Conservation (phyloP, 2,888 invertebrate genomes). For the Ecliptopera silaceata region DNA sequence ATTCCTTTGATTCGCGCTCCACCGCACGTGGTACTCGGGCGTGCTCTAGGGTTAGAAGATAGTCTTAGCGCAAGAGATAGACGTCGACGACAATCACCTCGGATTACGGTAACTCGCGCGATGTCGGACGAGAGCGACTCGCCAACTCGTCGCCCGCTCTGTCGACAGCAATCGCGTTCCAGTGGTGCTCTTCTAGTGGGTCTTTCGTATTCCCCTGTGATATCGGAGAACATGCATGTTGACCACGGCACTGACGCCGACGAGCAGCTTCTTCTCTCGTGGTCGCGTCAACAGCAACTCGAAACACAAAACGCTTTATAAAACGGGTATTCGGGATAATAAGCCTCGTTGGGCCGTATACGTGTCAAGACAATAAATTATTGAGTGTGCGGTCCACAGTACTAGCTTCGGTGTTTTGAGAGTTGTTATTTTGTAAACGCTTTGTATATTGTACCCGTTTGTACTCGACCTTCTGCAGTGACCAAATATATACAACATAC, state of each 20-base stretch:
- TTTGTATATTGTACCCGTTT: slow-evolving; percentile 58
- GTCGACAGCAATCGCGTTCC: slow-evolving; percentile 76
- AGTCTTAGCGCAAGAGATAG: slow-evolving; percentile 56
- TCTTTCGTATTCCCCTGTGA: slow-evolving; percentile 75
- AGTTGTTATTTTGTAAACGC: slow-evolving; percentile 62
- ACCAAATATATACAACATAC: slow-evolving; percentile 74
- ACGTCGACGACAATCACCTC: slow-evolving; percentile 83
- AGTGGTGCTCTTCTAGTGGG: slow-evolving; percentile 76
- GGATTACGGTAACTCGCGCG: slow-evolving; percentile 88
- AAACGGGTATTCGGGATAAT: slow-evolving; percentile 64
- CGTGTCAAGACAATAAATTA: slow-evolving; percentile 68
- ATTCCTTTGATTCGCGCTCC: slow-evolving; percentile 79
- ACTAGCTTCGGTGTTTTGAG: slow-evolving; percentile 62
- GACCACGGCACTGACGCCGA: slow-evolving; percentile 70
- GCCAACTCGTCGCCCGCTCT: slow-evolving; percentile 75
- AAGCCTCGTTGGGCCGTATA: slow-evolving; percentile 53
- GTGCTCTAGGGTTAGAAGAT: slow-evolving; percentile 82
- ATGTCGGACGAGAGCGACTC: slow-evolving; percentile 88
- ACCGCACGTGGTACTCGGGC: slow-evolving; percentile 84
- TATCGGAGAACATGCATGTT: slow-evolving; percentile 57
- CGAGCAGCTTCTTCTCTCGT: slow-evolving; percentile 81
- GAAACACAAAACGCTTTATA: slow-evolving; percentile 69
- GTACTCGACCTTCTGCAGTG: slow-evolving; percentile 68
- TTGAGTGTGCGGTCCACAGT: slow-evolving; percentile 56
- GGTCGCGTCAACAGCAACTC: slow-evolving; percentile 71